Conservation (phyloP, 1,140 invertebrate species). For the Trichonephila clavipes region DNA sequence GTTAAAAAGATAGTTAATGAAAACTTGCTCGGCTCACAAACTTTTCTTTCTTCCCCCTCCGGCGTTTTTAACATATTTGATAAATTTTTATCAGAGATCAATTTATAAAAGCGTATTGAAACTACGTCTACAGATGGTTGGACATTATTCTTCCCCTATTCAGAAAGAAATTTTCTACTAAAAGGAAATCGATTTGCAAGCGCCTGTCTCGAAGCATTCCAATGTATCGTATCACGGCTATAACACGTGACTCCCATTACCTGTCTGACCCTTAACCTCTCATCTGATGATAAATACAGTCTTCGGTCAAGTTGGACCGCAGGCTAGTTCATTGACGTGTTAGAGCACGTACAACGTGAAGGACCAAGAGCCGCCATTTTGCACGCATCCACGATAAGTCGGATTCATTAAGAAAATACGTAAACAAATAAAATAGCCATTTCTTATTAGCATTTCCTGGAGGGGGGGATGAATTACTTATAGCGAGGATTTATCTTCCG, state of each 20-base stretch:
- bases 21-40: too few relatives aligned
- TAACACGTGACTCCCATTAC: neutral
- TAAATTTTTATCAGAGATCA: too few relatives aligned
- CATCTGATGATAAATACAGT: neutral
- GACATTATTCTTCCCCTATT: too few relatives aligned
- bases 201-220: neutral
- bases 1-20: too few relatives aligned
- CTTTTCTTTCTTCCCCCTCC: too few relatives aligned
- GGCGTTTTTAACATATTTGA: too few relatives aligned
- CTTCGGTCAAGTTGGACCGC: slow-evolving; percentile 47
- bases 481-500: neutral
- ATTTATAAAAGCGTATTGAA: too few relatives aligned
- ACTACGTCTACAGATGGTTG: too few relatives aligned
- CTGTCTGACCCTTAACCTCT: slow-evolving; percentile 28
- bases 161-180: too few relatives aligned
- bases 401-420: neutral
- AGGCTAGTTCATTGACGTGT: slow-evolving; percentile 64
- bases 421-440: neutral
- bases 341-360: slow-evolving; percentile 30
- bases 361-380: neutral
- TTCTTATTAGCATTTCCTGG: neutral
- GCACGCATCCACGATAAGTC: neutral
- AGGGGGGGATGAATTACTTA: neutral
- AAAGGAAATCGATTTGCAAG: too few relatives aligned
- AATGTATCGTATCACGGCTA: neutral